Conservation (phyloP, 2,888 invertebrate genomes). For the Falcaria lacertinaria region DNA sequence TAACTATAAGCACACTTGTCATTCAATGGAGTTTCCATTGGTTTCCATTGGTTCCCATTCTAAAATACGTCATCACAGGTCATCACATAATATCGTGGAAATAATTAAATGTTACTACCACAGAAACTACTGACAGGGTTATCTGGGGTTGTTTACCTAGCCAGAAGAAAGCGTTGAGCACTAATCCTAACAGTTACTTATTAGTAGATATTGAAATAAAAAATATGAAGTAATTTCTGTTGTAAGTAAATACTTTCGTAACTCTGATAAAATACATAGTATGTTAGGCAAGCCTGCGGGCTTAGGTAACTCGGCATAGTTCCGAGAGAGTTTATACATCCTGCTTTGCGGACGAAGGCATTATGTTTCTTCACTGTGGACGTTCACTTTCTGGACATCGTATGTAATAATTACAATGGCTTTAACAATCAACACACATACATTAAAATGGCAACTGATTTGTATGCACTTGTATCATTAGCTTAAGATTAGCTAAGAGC, state of each 20-base stretch:
- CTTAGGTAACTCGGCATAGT: conserved; percentile 66
- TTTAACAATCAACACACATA: not conserved
- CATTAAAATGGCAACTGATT: not conserved
- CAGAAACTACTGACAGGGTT: no score
- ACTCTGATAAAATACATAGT: conserved; percentile 43
- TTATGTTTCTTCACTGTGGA: conserved; percentile 29
- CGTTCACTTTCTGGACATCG: conserved; percentile 24
- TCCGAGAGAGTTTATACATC: conserved; percentile 63
- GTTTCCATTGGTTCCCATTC: no score
- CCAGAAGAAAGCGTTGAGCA: no score
- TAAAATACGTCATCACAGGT: no score
- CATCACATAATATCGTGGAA: no score
- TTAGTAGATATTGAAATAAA: not conserved
- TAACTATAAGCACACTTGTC: no score
- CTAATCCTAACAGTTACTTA: no score
- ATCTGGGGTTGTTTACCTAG: no score
- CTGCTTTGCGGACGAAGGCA: conserved; percentile 40
- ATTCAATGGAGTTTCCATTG: no score
- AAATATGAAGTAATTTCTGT: conserved; percentile 30
- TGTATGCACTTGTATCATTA: not conserved
- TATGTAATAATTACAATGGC: not conserved
- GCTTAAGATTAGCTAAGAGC: not conserved
- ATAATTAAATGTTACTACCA: no score
- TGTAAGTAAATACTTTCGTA: conserved; percentile 52
- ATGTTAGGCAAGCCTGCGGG: conserved; percentile 51